These are phyloP conservation scores for Ellobius talpinus DNA, from an alignment of 2,113 vertebrate species.

Conservation along the genomic window DNA sequence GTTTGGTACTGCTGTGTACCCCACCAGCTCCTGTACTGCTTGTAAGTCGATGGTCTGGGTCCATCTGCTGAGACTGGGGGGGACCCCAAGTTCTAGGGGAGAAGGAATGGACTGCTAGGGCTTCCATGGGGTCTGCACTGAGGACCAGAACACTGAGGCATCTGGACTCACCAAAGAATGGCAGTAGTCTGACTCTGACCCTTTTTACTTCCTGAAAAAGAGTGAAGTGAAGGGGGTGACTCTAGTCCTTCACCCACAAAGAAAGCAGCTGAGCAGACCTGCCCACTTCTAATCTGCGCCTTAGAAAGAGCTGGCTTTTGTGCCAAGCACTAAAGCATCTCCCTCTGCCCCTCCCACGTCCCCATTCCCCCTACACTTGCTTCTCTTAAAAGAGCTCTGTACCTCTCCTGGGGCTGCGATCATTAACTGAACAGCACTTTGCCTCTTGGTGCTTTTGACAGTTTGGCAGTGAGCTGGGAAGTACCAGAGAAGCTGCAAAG, in stretches of 20 bases:
- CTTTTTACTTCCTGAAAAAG: constrained; percentile 22
- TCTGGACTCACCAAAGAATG: neutral
- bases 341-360: constrained; percentile 46
- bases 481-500: constrained; percentile 57
- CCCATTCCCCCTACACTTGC: constrained; percentile 25
- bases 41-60: neutral
- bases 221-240: constrained; percentile 34
- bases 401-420: constrained; percentile 74
- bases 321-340: constrained; percentile 62
- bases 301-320: constrained; percentile 59
- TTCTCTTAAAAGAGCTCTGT: constrained; percentile 69
- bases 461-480: constrained; percentile 76
- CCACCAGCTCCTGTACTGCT: neutral
- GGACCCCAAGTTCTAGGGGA: fast-evolving
- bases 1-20: neutral
- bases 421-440: constrained; percentile 76
- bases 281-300: constrained; percentile 52
- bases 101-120: neutral
- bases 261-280: constrained; percentile 49
- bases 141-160: neutral
- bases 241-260: neutral
- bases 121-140: neutral
- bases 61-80: neutral
- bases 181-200: neutral
- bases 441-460: constrained; percentile 74